phyloP scores from a whole-genome alignment of 2,888 invertebrate species.

The Copidosoma aretas region DNA sequence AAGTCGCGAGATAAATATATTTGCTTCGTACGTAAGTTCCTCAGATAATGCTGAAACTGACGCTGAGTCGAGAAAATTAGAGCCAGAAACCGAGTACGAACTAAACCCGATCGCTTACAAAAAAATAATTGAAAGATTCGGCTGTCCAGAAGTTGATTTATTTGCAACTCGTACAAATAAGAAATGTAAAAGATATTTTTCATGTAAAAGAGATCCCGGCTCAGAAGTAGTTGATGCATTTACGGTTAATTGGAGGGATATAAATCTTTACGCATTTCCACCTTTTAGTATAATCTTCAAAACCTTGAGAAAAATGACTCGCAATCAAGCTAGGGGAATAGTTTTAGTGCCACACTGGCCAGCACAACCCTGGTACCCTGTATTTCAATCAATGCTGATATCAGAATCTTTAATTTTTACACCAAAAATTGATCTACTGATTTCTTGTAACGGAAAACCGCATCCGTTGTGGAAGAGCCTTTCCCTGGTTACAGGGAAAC shows the following conservation, averaged over 20 bases:
- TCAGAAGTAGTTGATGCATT: neutral
- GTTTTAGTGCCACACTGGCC: slow-evolving; percentile 33
- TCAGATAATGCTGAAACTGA: slow-evolving; percentile 13
- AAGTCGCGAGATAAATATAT: slow-evolving; percentile 6
- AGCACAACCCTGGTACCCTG: slow-evolving; percentile 38
- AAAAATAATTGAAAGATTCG: slow-evolving; percentile 1
- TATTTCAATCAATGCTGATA: too few relatives aligned
- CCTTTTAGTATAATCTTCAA: slow-evolving; percentile 30
- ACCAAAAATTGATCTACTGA: neutral
- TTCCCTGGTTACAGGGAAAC: neutral
- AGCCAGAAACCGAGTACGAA: slow-evolving; percentile 7
- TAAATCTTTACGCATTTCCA: slow-evolving; percentile 39
- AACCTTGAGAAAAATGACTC: slow-evolving; percentile 28
- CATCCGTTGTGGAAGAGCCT: neutral
- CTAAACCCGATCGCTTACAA: neutral
- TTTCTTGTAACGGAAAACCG: slow-evolving; percentile 2
- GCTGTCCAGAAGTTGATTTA: neutral
- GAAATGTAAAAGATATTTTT: slow-evolving; percentile 5
- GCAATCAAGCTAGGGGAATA: slow-evolving; percentile 30
- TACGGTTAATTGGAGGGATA: slow-evolving; percentile 28
- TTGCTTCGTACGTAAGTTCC: slow-evolving; percentile 25
- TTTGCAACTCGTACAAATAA: neutral
- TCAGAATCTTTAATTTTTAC: neutral
- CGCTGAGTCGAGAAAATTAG: slow-evolving; percentile 11
- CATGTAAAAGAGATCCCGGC: slow-evolving; percentile 1